Evolutionary conservation across 2,888 invertebrate species (phyloP), one percentile per base, ranked within the genome.

Genomic region (Andrena bucephala): DNA sequence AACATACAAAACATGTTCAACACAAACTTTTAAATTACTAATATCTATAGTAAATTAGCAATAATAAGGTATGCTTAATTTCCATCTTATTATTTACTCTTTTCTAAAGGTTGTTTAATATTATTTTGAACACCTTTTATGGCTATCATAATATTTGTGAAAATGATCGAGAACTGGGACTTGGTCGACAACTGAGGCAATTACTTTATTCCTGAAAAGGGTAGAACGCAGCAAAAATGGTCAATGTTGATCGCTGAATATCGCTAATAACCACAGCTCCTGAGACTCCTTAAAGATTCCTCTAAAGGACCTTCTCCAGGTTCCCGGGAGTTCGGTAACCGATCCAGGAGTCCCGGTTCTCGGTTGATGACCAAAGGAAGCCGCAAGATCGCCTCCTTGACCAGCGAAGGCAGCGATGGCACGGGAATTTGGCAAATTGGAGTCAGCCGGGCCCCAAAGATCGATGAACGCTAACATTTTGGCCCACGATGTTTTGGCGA

Each of bases 401-500:
- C 27, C 33, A 54, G 24, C 33, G 6, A 59, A 36, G 8, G 27
- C 31, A 13, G n/a, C 16, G 10, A 7, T 8, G 62, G 48, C 10
- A 59, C 5, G 2, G 27, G 4, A 48, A 54, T 75, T 81, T 81
- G 75, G 50, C 75, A 63, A 76, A 81, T 76, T 33, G 16, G 36
- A 3, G 48, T 42, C 42, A 4, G 16, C 7, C 65, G 48, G 24
- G 65, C 48, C 33, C 24, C 0, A 68, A 77, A 77, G 83, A 82
- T 83, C 82, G 83, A 83, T 57, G 83, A 69, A 84, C 83, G 83
- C 52, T 71, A 52, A 83, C 54, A 72, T 84, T 77, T 84, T 84
- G 83, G 79, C 75, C 68, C 76, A 60, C 36, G 77, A 73, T 75
- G 85, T 87, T 79, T 87, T 80, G 86, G 79, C 82, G 77, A 85